Base-by-base conservation (phyloP, 2,888 invertebrate genomes). In the Lasioglossum lativentre region DNA sequence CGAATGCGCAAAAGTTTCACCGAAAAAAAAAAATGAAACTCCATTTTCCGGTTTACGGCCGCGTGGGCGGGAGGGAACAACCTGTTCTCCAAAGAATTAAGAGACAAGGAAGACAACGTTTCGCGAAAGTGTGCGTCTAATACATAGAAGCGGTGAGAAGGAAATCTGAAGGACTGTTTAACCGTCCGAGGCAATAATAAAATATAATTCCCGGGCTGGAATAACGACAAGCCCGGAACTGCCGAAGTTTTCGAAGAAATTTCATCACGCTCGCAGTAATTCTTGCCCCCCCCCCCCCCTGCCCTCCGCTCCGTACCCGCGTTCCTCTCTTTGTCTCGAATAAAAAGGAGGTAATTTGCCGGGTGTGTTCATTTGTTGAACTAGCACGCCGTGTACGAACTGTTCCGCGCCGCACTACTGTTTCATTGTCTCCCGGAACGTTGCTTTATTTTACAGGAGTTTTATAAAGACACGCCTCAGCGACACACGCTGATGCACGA, bases 401-500 rank as follows among this genome's bases (percentile, higher is more conserved):
- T 71, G 82, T 78, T 78, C 85, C 77, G 34, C 66, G 76, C 52
- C 52, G 59, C 66, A 40, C 78, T 45, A 23, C 80, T 56, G 86
- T 80, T 80, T 75, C 88, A 84, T 86, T 86, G 86, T 88, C 86
- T 38, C 77, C 70, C 76, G 83, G 52, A 79, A 78, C 82, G 73
- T 27, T 38, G 86, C 85, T 89, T 86, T 89, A 88, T 86, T 85
- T 83, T 79, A 47, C 81, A 68, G 56, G 70, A 56, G 70, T 70
- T 79, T 81, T 74, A 80, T 78, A 83, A 85, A 85, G 82, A 74
- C 80, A 79, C 79, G 80, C 40, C 78, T 82, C 45, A 63, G 70
- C 42, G 56, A 30, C 68, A 52, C 70, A 42, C 59, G 38, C n/a
- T 42, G 81, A 82, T 68, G 75, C 68, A 16, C 42, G 40, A 27